A percentile compares a stretch with the other conserved stretches of the same genome.
Conservation (phyloP, 92 coral and sea anemone species). For the Siderastrea siderea region DNA sequence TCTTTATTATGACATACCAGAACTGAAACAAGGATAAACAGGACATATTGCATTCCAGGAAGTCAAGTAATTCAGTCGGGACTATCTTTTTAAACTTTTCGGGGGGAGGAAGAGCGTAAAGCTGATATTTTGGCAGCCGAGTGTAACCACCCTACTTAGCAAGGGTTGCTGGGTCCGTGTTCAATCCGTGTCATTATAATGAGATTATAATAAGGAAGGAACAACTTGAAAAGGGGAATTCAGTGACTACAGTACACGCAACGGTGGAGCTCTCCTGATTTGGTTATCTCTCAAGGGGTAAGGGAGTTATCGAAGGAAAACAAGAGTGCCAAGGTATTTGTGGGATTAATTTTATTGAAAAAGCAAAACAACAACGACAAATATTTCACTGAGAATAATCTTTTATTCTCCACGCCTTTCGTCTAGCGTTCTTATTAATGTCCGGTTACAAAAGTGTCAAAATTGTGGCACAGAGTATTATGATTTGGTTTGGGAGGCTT, state of each 20-base stretch:
- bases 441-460: too few relatives aligned
- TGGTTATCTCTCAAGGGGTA: too few relatives aligned
- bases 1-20: constrained; percentile 76
- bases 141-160: too few relatives aligned
- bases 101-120: background rate
- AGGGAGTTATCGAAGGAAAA: too few relatives aligned
- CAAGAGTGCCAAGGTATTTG: too few relatives aligned
- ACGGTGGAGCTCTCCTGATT: too few relatives aligned
- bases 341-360: background rate
- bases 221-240: background rate
- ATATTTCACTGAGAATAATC: background rate
- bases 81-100: background rate
- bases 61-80: background rate
- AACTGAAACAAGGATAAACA: constrained; percentile 61
- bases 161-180: background rate
- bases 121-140: background rate
- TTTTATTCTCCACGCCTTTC: too few relatives aligned
- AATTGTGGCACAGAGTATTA: too few relatives aligned
- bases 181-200: too few relatives aligned
- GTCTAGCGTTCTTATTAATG: too few relatives aligned
- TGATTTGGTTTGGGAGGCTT: too few relatives aligned
- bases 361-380: background rate
- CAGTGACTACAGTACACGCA: too few relatives aligned
- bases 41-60: background rate
- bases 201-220: background rate